These are phyloP conservation scores for Heliconius congener DNA, from an alignment of 1,140 invertebrate genomes.

Conservation along the genomic window DNA sequence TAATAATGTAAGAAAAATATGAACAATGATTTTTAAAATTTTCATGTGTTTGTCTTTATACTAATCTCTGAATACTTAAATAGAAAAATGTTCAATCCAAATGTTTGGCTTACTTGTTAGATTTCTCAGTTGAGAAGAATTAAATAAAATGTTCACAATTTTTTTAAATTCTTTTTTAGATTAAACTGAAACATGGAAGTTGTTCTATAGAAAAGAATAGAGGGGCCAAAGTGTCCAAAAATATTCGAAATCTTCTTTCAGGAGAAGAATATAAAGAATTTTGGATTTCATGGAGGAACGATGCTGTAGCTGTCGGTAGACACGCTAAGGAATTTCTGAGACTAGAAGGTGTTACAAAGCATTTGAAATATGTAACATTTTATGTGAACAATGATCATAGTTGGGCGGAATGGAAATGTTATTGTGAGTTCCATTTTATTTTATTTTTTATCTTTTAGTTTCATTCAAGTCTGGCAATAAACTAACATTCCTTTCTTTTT, in stretches of 20 bases:
- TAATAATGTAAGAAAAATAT: no score
- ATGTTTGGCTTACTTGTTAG: no score
- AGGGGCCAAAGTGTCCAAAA: neutral
- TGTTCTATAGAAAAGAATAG: neutral
- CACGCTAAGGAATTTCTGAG: neutral
- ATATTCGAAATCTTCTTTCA: neutral
- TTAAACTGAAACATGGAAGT: neutral
- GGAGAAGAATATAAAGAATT: neutral
- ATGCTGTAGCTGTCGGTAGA: neutral
- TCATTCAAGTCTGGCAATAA: neutral
- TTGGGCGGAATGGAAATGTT: conserved; percentile 8
- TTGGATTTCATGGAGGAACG: conserved; percentile 18
- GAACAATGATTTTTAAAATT: no score
- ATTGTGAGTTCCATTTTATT: conserved; percentile 1
- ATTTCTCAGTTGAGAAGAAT: no score
- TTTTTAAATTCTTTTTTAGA: neutral
- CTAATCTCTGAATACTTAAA: no score
- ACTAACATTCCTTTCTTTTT: no score
- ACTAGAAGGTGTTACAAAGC: neutral
- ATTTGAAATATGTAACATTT: conserved; percentile 16
- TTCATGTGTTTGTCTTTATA: no score
- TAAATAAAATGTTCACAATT: no score
- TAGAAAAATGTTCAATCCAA: no score
- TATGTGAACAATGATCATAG: neutral
- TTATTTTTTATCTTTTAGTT: neutral